Evolutionary conservation across 2,888 invertebrate species (phyloP).

Genomic region (Liodrosophila aerea): DNA sequence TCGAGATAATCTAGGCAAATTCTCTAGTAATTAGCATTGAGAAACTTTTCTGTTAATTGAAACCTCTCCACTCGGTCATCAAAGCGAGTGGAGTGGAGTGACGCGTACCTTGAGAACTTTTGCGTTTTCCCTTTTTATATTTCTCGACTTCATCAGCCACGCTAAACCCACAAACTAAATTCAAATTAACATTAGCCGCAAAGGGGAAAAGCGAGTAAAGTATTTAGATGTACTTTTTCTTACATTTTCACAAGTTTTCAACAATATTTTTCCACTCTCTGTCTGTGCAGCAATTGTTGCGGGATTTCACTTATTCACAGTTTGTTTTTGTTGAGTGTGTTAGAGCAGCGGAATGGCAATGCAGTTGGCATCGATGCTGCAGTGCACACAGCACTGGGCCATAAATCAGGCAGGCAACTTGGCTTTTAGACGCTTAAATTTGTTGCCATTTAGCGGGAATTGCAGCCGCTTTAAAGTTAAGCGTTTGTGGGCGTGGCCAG

Average conservation of each 20-base stretch:
- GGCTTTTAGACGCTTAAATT: slow-evolving; percentile 41
- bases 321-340: neutral
- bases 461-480: slow-evolving; percentile 40
- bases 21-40: too few species aligned
- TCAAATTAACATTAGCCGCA: slow-evolving; percentile 24
- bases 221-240: too few species aligned
- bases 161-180: slow-evolving; percentile 30
- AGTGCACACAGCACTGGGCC: slow-evolving; percentile 10
- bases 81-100: too few species aligned
- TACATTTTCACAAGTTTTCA: slow-evolving; percentile 22
- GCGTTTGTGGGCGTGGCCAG: slow-evolving; percentile 34
- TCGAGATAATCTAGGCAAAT: too few species aligned
- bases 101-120: slow-evolving; percentile 17
- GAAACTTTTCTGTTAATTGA: slow-evolving; percentile 38
- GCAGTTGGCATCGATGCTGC: slow-evolving; percentile 21
- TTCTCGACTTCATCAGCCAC: slow-evolving; percentile 22
- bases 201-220: slow-evolving; percentile 15
- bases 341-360: slow-evolving; percentile 28
- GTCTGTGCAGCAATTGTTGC: slow-evolving; percentile 25
- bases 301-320: slow-evolving; percentile 2
- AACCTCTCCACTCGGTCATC: slow-evolving; percentile 9
- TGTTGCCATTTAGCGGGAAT: slow-evolving; percentile 44
- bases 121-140: slow-evolving; percentile 8
- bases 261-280: neutral
- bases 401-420: slow-evolving; percentile 31